Evolutionary conservation across 2,113 vertebrate genomes (phyloP).

Genomic region (Delphinapterus leucas): DNA sequence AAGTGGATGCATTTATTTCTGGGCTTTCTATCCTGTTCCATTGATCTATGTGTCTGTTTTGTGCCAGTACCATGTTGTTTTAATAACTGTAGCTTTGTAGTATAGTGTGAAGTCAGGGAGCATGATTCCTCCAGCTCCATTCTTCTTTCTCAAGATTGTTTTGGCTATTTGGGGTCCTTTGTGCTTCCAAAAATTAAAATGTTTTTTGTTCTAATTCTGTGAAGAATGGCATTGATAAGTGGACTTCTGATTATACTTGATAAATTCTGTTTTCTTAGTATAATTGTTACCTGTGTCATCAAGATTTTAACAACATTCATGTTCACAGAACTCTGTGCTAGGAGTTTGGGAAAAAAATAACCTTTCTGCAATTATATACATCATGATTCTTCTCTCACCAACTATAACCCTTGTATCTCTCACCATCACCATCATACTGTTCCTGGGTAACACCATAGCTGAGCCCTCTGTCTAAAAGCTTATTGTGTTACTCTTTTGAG

Average conservation of each 20-base stretch:
- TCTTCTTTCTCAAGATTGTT: neutral
- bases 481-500: neutral
- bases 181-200: neutral
- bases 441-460: neutral
- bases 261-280: neutral
- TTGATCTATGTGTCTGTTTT: neutral
- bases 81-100: neutral
- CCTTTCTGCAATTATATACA: neutral
- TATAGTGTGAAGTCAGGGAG: neutral
- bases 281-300: neutral
- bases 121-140: neutral
- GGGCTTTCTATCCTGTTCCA: neutral
- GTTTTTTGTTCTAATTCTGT: neutral
- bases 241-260: neutral
- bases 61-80: neutral
- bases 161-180: neutral
- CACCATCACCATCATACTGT: neutral
- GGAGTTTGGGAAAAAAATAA: neutral
- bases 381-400: neutral
- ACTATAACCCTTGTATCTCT: neutral
- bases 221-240: neutral
- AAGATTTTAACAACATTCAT: neutral
- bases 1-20: neutral
- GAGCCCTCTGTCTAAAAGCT: neutral
- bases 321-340: neutral